A percentile compares a stretch with the other conserved stretches of the same genome.
Evolutionary conservation across 1,140 invertebrate genomes (phyloP).

Genomic region (Philopotamus ludificatus): DNA sequence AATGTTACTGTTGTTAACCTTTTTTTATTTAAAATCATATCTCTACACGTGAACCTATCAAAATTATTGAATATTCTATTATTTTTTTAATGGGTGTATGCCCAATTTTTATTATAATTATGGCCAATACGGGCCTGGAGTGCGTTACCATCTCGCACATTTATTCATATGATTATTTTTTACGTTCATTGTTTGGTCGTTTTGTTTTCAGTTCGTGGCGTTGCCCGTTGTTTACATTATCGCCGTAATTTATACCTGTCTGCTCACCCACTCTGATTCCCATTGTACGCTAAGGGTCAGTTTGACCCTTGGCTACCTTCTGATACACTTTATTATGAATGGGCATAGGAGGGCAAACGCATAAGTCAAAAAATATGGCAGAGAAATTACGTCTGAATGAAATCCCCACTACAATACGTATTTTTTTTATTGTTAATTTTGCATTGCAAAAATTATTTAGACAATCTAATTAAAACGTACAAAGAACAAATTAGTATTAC

Average conservation of each 20-base stretch:
- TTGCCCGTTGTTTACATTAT: slow-evolving; percentile 9
- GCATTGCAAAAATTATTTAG: no score
- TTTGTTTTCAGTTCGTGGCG: slow-evolving; percentile 5
- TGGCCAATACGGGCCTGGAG: no score
- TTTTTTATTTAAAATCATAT: no score
- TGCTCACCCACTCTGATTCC: slow-evolving; percentile 8
- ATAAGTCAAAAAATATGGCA: no score
- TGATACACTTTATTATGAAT: not conserved
- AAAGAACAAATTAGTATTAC: no score
- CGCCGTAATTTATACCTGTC: slow-evolving; percentile 8
- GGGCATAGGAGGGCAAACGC: no score
- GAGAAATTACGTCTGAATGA: no score
- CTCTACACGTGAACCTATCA: not conserved
- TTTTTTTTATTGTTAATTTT: no score
- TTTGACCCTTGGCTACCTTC: not conserved
- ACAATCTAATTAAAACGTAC: no score
- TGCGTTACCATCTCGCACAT: not conserved
- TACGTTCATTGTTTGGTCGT: slow-evolving; percentile 4
- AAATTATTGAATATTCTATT: not conserved
- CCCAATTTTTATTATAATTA: not conserved
- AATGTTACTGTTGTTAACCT: no score
- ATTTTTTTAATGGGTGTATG: not conserved
- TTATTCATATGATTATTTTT: no score
- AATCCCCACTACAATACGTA: no score
- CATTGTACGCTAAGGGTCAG: not conserved